A percentile compares a stretch with the other conserved stretches of the same genome.
These are phyloP conservation scores for Camponotus vicinus DNA, from an alignment of 1,140 invertebrate species.

Conservation along the genomic window DNA sequence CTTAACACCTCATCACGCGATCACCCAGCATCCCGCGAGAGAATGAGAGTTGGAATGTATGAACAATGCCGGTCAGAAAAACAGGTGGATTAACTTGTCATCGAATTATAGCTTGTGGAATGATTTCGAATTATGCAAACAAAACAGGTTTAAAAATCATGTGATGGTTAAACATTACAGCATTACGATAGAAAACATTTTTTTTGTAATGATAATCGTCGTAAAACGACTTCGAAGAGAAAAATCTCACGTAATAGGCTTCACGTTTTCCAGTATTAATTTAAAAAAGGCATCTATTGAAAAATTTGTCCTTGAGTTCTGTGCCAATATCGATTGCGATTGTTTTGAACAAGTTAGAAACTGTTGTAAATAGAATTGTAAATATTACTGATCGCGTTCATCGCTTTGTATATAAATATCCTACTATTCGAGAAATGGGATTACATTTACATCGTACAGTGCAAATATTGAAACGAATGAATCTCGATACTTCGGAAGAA, in stretches of 20 bases:
- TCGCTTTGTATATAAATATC: conserved; percentile 65
- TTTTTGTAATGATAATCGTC: neutral
- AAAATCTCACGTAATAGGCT: neutral
- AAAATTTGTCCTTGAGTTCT: conserved; percentile 2
- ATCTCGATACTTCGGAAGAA: conserved; percentile 1
- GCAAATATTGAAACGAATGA: conserved; percentile 33
- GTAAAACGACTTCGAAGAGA: neutral
- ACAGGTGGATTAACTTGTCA: conserved; percentile 4
- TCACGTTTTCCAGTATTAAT: conserved; percentile 33
- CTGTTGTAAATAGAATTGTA: conserved; percentile 62
- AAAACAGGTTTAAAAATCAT: conserved; percentile 4
- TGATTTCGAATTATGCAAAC: neutral
- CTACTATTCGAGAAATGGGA: conserved; percentile 5
- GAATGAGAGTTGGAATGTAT: conserved; percentile 74
- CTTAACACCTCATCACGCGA: conserved; percentile 77
- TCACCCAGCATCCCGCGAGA: conserved; percentile 78
- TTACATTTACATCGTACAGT: neutral
- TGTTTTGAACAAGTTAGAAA: neutral
- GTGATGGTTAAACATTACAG: neutral
- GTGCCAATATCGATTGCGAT: conserved; percentile 59
- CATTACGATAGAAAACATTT: neutral
- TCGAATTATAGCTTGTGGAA: conserved; percentile 1
- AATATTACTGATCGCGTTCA: conserved; percentile 59
- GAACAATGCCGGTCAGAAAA: neutral
- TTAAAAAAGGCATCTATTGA: neutral